These are phyloP conservation scores for Glossophaga mutica DNA, from an alignment of 2,797 vertebrate species.

Conservation along the genomic window DNA sequence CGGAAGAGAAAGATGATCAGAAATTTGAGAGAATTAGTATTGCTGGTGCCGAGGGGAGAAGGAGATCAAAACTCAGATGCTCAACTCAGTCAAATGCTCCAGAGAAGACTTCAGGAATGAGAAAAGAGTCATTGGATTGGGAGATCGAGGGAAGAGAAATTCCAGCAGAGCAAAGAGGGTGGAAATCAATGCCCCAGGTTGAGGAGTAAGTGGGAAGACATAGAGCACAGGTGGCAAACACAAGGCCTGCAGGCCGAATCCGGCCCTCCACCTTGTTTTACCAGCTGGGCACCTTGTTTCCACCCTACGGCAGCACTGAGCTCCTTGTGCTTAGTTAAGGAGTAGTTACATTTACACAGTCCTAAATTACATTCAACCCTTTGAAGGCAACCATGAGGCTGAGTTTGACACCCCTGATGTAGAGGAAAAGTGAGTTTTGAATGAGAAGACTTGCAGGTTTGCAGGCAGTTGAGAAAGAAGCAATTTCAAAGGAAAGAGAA, in stretches of 20 bases:
- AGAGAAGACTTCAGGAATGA: neutral
- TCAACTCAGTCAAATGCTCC: neutral
- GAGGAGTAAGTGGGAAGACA: neutral
- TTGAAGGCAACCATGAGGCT: too few species aligned
- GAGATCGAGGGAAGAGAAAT: neutral
- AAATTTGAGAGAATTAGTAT: neutral
- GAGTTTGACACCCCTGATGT: too few species aligned
- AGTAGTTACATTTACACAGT: too few species aligned
- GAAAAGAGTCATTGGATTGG: neutral
- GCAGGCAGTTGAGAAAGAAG: neutral
- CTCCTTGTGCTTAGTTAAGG: too few species aligned
- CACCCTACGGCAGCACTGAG: too few species aligned
- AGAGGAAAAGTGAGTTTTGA: neutral
- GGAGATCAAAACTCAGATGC: neutral
- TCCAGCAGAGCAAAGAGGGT: neutral
- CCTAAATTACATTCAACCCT: too few species aligned
- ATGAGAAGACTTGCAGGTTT: neutral
- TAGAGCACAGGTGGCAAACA: too few species aligned
- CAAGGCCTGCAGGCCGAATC: too few species aligned
- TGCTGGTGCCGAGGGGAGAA: neutral
- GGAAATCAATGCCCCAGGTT: neutral
- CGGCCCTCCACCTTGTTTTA: too few species aligned
- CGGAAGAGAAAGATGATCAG: neutral
- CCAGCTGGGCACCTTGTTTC: too few species aligned
- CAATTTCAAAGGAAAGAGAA: neutral